A percentile compares a stretch with the other conserved stretches of the same genome.
phyloP scores from a whole-genome alignment of 2,113 vertebrate genomes.

The Thunnus maccoyii region DNA sequence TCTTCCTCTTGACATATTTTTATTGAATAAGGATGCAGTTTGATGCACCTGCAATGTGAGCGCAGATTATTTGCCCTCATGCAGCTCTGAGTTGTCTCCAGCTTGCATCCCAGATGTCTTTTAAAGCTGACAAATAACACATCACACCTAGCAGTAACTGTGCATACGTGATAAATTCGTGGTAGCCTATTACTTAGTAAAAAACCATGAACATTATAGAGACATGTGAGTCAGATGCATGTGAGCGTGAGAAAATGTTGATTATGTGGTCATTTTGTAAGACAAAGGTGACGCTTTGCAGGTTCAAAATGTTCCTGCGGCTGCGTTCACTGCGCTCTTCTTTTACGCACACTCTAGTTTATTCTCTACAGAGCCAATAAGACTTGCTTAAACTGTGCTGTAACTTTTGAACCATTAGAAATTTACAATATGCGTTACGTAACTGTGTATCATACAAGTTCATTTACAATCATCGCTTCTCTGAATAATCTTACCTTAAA shows the following conservation, averaged over 20 bases:
- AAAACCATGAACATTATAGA: too few species aligned
- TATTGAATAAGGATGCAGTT: background rate
- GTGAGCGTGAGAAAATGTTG: too few species aligned
- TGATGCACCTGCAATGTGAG: background rate
- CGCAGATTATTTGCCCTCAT: background rate
- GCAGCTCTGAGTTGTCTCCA: background rate
- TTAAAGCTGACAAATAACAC: background rate
- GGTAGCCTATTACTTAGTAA: too few species aligned
- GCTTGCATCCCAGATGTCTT: background rate
- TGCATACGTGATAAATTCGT: too few species aligned
- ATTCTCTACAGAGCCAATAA: background rate
- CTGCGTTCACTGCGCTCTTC: too few species aligned
- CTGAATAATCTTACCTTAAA: slow-evolving; percentile 41
- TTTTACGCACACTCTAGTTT: background rate
- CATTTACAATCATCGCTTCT: background rate
- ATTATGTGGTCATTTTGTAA: too few species aligned
- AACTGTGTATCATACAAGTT: background rate
- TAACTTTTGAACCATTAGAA: background rate
- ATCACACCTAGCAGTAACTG: background rate
- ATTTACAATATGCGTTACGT: too few species aligned
- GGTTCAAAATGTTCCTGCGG: too few species aligned
- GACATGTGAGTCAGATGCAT: too few species aligned
- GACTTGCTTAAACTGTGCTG: background rate
- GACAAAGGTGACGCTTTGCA: too few species aligned
- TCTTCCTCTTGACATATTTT: background rate